Conservation (phyloP, 1,140 invertebrate species). For the Orchesella cincta region DNA sequence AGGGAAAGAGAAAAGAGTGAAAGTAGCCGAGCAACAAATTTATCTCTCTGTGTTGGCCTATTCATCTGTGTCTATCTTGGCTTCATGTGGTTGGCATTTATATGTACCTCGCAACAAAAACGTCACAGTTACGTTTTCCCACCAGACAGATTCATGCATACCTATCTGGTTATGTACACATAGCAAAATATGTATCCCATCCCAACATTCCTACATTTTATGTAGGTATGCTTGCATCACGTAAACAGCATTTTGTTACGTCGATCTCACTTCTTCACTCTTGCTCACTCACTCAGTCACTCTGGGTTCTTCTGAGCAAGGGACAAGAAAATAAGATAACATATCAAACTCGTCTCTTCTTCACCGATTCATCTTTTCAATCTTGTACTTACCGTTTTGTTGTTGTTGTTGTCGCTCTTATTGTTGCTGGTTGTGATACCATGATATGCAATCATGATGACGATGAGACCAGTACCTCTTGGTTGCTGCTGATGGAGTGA, state of each 20-base stretch:
- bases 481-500: too few species aligned
- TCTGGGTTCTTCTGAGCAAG: too few species aligned
- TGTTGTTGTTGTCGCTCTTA: neutral
- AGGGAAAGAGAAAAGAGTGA: neutral
- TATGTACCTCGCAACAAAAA: neutral
- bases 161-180: neutral
- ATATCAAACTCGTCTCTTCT: too few species aligned
- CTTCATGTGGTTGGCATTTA: neutral
- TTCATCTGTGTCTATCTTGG: slow-evolving; percentile 15
- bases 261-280: too few species aligned
- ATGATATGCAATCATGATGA: neutral
- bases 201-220: too few species aligned
- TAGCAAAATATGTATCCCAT: neutral
- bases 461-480: neutral
- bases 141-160: slow-evolving; percentile 28
- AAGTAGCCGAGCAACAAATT: slow-evolving; percentile 25
- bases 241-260: too few species aligned
- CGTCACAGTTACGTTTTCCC: slow-evolving; percentile 14
- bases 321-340: too few species aligned
- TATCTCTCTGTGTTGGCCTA: slow-evolving; percentile 23
- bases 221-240: too few species aligned
- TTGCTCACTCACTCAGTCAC: too few species aligned
- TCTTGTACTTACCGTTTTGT: neutral
- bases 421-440: neutral
- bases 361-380: slow-evolving; percentile 3